phyloP scores from a whole-genome alignment of 2,113 vertebrate genomes.

The Xiphophorus hellerii region DNA sequence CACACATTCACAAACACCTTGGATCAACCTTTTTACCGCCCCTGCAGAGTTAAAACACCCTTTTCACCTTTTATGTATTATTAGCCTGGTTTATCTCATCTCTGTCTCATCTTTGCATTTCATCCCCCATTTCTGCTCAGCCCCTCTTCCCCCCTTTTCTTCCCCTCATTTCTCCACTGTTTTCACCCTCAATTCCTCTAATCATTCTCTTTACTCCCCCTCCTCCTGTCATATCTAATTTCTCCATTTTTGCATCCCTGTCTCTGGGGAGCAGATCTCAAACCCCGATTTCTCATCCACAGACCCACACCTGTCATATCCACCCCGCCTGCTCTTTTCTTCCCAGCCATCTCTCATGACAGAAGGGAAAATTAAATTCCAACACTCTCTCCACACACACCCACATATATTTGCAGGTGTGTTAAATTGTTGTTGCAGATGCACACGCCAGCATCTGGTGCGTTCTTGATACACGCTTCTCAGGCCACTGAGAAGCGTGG shows the following conservation, averaged over 20 bases:
- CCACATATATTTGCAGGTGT: not conserved
- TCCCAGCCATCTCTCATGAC: slow-evolving; percentile 23
- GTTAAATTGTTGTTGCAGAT: not conserved
- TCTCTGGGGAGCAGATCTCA: slow-evolving; percentile 35
- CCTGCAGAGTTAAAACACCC: slow-evolving; percentile 23
- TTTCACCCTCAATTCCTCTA: slow-evolving; percentile 1
- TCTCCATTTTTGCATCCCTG: slow-evolving; percentile 32
- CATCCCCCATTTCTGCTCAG: not conserved
- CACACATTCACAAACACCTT: slow-evolving; percentile 15
- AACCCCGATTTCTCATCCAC: slow-evolving; percentile 31
- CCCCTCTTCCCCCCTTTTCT: not conserved
- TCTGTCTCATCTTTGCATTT: slow-evolving; percentile 24
- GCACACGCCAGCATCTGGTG: not conserved
- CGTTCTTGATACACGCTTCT: slow-evolving; percentile 12
- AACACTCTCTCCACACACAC: not conserved
- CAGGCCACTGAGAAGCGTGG: slow-evolving; percentile 3
- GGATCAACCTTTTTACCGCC: slow-evolving; percentile 26
- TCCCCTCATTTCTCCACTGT: slow-evolving; percentile 13
- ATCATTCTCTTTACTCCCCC: slow-evolving; percentile 18
- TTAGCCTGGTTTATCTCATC: slow-evolving; percentile 41
- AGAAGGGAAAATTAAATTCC: slow-evolving; percentile 38
- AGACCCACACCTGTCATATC: slow-evolving; percentile 9
- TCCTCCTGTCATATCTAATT: slow-evolving; percentile 29
- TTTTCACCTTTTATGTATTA: slow-evolving; percentile 53
- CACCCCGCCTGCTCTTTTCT: slow-evolving; percentile 15